Conservation (phyloP, 2,888 invertebrate species). For the Drosophila vallismaia region DNA sequence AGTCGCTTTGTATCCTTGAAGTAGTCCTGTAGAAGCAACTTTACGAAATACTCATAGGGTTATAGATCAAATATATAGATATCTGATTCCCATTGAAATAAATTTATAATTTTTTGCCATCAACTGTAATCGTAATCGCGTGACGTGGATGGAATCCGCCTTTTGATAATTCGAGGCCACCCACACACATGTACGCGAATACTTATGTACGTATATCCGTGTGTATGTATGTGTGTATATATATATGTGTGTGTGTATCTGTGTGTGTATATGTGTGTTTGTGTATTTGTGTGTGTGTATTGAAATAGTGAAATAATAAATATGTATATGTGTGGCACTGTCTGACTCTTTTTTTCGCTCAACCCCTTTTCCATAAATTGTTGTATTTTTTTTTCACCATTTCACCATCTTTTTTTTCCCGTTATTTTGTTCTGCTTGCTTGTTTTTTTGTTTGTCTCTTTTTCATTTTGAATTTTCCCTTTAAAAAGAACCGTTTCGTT, state of each 20-base stretch:
- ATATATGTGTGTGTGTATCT: not conserved
- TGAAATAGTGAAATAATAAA: too few relatives aligned
- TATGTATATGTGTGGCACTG: not conserved
- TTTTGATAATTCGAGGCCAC: slow-evolving; percentile 66
- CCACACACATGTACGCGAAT: slow-evolving; percentile 36
- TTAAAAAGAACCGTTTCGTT: slow-evolving; percentile 2
- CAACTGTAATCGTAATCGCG: slow-evolving; percentile 68
- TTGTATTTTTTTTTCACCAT: not conserved
- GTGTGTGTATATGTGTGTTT: not conserved
- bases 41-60: too few relatives aligned
- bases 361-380: slow-evolving; percentile 1
- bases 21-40: too few relatives aligned
- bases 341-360: not conserved
- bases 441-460: not conserved
- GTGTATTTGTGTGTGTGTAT: too few relatives aligned
- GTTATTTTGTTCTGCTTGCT: not conserved
- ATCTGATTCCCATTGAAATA: too few relatives aligned
- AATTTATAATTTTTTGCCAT: slow-evolving; percentile 13
- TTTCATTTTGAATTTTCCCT: not conserved
- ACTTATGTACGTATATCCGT: slow-evolving; percentile 3
- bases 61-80: too few relatives aligned
- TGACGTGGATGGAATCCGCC: slow-evolving; percentile 60
- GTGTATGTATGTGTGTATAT: not conserved
- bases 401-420: not conserved
- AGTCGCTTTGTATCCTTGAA: too few relatives aligned